Base-by-base conservation (phyloP, 2,113 vertebrate genomes). In the Abramis brama region DNA sequence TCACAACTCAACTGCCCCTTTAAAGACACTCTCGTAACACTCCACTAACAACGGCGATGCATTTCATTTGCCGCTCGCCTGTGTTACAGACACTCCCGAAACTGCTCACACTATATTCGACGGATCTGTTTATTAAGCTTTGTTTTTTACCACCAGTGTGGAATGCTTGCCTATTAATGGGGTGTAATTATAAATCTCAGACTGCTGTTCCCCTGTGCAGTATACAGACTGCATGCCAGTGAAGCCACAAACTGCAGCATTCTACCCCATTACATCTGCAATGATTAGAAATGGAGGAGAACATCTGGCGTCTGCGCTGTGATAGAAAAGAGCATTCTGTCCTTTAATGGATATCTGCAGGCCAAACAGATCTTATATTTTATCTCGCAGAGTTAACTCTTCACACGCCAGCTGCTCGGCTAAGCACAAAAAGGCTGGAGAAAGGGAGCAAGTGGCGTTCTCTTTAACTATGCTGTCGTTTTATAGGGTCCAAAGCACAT, bases 261-360 rank as follows among this genome's bases (percentile, higher is more conserved):
- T 97, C 96, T 97, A 97, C 95, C 95, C 97, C 97, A 98, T 98
- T 98, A 97, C 97, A 96, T 97, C 97, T 96, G 96, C 97, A 97
- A 97, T 97, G 97, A 98, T 96, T 96, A 96, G 97, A 96, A 96
- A 96, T 96, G 95, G 95, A 94, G 95, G 96, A 96, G 96, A 97
- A 98, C 97, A 99, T 97, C 97, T 98, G 97, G 97, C 95, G 94
- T 96, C 95, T 96, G 95, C 95, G 97, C 96, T 95, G 96, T 96
- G 97, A 96, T 96, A 96, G 96, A 97, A 96, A 97, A 95, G 95
- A 95, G 96, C 96, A 95, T 96, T 95, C 96, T 95, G 94, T 92
- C 95, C 94, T 95, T 96, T 97, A 98, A 98, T 97, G 94, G 97
- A 97, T 97, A 96, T 97, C 96, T 97, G 97, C 95, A 97, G 97